phyloP scores from a whole-genome alignment of 2,888 invertebrate species.

The Diaphora mendica region DNA sequence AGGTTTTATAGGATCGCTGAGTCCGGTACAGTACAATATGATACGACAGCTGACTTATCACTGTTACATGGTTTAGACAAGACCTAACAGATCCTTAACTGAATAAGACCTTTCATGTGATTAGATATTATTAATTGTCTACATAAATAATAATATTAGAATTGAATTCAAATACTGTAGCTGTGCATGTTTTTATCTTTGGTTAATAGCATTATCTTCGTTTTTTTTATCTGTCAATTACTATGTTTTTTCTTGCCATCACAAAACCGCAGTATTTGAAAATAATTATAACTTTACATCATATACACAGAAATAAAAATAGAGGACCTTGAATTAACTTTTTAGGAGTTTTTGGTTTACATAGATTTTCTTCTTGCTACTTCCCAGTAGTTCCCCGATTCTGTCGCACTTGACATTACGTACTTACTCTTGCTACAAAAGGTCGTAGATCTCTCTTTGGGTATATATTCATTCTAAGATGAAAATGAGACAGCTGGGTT shows the following conservation, averaged over 20 bases:
- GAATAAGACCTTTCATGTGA: background rate
- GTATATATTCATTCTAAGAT: too few relatives aligned
- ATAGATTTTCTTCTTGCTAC: background rate
- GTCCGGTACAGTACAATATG: too few relatives aligned
- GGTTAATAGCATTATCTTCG: background rate
- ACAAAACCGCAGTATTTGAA: background rate
- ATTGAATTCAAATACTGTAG: background rate
- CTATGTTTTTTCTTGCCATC: background rate
- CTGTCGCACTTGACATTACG: background rate
- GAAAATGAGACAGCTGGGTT: too few relatives aligned
- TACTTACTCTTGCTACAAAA: too few relatives aligned
- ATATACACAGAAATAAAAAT: background rate
- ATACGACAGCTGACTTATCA: too few relatives aligned
- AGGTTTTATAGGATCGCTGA: too few relatives aligned
- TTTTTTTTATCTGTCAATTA: background rate
- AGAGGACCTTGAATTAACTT: background rate
- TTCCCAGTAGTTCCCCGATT: background rate
- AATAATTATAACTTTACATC: slow-evolving; percentile 2
- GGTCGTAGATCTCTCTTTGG: too few relatives aligned
- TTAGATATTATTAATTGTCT: background rate
- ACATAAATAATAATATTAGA: background rate
- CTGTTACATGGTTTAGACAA: background rate
- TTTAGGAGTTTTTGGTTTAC: background rate
- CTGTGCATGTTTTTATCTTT: background rate
- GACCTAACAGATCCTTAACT: background rate